Evolutionary conservation across 2,888 invertebrate species (phyloP).

Genomic region (Xestobium rufovillosum): DNA sequence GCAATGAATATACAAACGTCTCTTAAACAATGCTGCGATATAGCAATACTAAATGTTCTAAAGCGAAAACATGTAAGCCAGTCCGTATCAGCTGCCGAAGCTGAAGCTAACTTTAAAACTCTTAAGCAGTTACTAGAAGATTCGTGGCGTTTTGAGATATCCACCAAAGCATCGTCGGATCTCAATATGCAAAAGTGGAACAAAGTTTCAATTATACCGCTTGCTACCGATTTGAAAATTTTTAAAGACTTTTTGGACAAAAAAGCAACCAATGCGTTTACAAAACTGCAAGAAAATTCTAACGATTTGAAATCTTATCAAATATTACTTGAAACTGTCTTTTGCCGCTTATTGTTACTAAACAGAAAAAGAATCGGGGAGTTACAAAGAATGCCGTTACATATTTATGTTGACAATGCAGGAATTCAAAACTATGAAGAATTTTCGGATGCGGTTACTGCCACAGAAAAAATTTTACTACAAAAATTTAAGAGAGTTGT

Average conservation of each 20-base stretch:
- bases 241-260: conserved; percentile 18
- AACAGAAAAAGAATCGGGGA: conserved; percentile 4
- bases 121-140: conserved; percentile 15
- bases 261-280: conserved; percentile 8
- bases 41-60: conserved; percentile 15
- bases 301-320: conserved; percentile 13
- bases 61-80: conserved; percentile 19
- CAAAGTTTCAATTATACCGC: conserved; percentile 20
- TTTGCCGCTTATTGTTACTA: conserved; percentile 4
- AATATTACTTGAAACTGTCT: conserved; percentile 10
- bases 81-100: conserved; percentile 14
- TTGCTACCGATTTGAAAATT: conserved; percentile 23
- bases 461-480: too few species aligned
- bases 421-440: conserved; percentile 2
- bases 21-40: conserved; percentile 14
- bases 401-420: conserved; percentile 4
- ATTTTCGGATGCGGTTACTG: too few species aligned
- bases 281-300: conserved; percentile 12
- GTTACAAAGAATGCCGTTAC: not conserved
- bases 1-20: conserved; percentile 13
- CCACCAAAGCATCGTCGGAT: conserved; percentile 16
- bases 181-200: conserved; percentile 16
- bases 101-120: conserved; percentile 16
- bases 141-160: conserved; percentile 9
- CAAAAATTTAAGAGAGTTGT: conserved; percentile 26